Evolutionary conservation across 2,113 vertebrate genomes (phyloP).

Genomic region (Bos javanicus): DNA sequence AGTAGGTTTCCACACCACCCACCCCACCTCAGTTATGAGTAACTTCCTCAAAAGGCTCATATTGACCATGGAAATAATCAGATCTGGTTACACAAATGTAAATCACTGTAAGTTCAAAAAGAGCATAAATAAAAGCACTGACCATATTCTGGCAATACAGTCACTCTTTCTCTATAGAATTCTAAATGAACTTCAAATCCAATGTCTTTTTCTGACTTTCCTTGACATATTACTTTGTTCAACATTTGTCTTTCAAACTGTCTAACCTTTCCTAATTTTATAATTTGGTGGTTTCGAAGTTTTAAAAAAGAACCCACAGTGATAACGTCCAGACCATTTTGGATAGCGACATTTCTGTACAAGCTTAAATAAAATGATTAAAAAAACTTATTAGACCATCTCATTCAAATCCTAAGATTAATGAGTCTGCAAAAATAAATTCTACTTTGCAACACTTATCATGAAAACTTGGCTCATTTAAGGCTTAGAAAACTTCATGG

Average conservation of each 20-base stretch:
- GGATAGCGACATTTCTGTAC: neutral
- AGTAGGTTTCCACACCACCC: neutral
- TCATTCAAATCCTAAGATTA: constrained; percentile 17
- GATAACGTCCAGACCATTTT: neutral
- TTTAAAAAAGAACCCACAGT: neutral
- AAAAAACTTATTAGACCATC: neutral
- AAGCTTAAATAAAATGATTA: constrained; percentile 15
- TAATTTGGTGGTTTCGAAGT: neutral
- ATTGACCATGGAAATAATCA: neutral
- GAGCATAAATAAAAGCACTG: neutral
- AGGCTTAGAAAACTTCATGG: neutral
- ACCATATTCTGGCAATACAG: neutral
- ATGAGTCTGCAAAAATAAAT: constrained; percentile 31
- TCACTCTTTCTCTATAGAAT: neutral
- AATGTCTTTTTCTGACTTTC: constrained; percentile 27
- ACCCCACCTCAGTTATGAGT: neutral
- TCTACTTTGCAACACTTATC: neutral
- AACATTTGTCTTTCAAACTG: neutral
- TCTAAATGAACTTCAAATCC: neutral
- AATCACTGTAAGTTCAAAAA: neutral
- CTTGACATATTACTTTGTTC: neutral
- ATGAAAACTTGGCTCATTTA: neutral
- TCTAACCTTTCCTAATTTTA: constrained; percentile 8
- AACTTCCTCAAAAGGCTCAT: neutral
- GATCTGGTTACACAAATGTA: neutral